These are phyloP conservation scores for Bagarius yarrelli DNA, from an alignment of 2,113 vertebrate species.

Conservation along the genomic window DNA sequence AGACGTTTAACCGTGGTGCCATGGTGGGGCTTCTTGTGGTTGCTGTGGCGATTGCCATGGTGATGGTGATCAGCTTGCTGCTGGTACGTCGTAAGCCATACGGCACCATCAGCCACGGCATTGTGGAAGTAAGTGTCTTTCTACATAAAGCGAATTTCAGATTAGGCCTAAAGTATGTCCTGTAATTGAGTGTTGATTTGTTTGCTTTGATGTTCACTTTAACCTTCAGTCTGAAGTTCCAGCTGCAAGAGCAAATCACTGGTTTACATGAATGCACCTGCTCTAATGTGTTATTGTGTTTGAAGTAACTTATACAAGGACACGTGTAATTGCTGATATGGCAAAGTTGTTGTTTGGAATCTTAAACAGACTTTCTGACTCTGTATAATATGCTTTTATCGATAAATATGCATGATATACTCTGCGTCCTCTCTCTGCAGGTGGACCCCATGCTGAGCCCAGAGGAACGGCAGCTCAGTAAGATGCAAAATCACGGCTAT, in stretches of 20 bases:
- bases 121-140: conserved; percentile 73
- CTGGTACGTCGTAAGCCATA: conserved; percentile 82
- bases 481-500: conserved; percentile 84
- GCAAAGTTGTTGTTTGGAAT: background rate
- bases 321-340: background rate
- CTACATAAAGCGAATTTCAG: background rate
- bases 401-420: background rate
- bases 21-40: conserved; percentile 87
- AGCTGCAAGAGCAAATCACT: background rate
- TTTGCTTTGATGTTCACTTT: background rate
- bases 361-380: background rate
- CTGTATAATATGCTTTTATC: background rate
- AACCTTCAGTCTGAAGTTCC: background rate
- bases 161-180: background rate
- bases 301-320: background rate
- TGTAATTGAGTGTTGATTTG: background rate
- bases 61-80: conserved; percentile 82
- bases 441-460: conserved; percentile 81
- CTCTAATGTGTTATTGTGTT: background rate
- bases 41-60: conserved; percentile 82
- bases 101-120: conserved; percentile 82
- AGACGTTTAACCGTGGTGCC: conserved; percentile 81
- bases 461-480: conserved; percentile 79
- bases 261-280: background rate
- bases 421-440: conserved; percentile 59